Conservation (phyloP, 2,888 invertebrate species). For the Acrocera orbiculus region DNA sequence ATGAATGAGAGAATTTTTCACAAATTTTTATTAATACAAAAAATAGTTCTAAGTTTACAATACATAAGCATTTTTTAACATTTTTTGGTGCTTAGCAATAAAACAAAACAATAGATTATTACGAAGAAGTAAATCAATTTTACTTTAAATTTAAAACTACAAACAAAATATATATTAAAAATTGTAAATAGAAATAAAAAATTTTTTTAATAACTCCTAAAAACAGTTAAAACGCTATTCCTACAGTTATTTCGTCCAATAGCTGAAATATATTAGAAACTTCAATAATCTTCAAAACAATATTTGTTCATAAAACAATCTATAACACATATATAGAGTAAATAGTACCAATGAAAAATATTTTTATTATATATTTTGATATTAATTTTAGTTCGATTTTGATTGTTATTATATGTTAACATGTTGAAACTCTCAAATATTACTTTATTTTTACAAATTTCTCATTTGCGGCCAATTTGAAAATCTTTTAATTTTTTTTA, state of each 20-base stretch:
- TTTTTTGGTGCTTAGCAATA: slow-evolving; percentile 8
- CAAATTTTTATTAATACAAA: not conserved
- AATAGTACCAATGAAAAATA: too few relatives aligned
- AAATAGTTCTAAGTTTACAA: slow-evolving; percentile 6
- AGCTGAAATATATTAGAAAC: slow-evolving; percentile 8
- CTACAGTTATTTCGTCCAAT: slow-evolving; percentile 13
- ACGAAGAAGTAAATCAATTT: slow-evolving; percentile 2
- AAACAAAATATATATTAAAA: slow-evolving; percentile 1
- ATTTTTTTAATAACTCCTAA: slow-evolving; percentile 9
- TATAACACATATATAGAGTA: too few relatives aligned
- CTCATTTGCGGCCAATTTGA: too few relatives aligned
- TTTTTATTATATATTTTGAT: too few relatives aligned
- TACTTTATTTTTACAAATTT: too few relatives aligned
- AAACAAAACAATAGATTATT: slow-evolving; percentile 3
- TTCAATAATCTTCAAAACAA: too few relatives aligned
- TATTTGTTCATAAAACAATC: too few relatives aligned
- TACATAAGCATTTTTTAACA: slow-evolving; percentile 7
- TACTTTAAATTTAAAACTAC: slow-evolving; percentile 1
- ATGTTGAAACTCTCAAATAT: too few relatives aligned
- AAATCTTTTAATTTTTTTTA: too few relatives aligned
- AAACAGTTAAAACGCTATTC: slow-evolving; percentile 13
- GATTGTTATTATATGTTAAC: too few relatives aligned
- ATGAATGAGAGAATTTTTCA: not conserved
- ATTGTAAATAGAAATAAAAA: slow-evolving; percentile 3
- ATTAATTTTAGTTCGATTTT: too few relatives aligned